Evolutionary conservation across 2,797 vertebrate species (phyloP).

Genomic region (Lepus oiostolus): DNA sequence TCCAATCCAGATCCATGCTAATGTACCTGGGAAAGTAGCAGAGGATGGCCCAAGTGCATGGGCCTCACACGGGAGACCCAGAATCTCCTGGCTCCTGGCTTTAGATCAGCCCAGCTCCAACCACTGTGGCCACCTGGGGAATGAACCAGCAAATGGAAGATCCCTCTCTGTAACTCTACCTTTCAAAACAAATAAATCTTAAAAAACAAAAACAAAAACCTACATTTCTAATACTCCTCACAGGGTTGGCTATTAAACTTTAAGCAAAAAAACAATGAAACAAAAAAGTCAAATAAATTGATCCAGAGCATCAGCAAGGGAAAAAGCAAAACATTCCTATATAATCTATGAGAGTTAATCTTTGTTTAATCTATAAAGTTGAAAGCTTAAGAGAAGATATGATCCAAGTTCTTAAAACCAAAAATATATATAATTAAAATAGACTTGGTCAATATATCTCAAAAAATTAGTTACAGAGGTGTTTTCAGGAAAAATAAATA

Average conservation of each 20-base stretch:
- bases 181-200: too few species aligned
- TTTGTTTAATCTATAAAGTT: background rate
- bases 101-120: too few species aligned
- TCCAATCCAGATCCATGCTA: too few species aligned
- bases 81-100: too few species aligned
- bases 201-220: constrained; percentile 23
- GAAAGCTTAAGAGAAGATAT: background rate
- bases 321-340: background rate
- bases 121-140: too few species aligned
- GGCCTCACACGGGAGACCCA: too few species aligned
- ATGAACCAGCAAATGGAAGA: too few species aligned
- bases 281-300: constrained; percentile 38
- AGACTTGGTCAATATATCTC: background rate
- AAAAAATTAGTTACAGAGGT: constrained; percentile 37
- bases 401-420: constrained; percentile 44
- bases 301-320: background rate
- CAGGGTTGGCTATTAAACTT: constrained; percentile 15
- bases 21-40: too few species aligned
- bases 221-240: constrained; percentile 1
- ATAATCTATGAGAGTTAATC: background rate
- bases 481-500: constrained; percentile 6
- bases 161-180: too few species aligned
- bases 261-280: constrained; percentile 58
- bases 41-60: too few species aligned
- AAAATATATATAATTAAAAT: constrained; percentile 15